phyloP scores from a whole-genome alignment of 2,888 invertebrate genomes.

The Homarus gammarus region DNA sequence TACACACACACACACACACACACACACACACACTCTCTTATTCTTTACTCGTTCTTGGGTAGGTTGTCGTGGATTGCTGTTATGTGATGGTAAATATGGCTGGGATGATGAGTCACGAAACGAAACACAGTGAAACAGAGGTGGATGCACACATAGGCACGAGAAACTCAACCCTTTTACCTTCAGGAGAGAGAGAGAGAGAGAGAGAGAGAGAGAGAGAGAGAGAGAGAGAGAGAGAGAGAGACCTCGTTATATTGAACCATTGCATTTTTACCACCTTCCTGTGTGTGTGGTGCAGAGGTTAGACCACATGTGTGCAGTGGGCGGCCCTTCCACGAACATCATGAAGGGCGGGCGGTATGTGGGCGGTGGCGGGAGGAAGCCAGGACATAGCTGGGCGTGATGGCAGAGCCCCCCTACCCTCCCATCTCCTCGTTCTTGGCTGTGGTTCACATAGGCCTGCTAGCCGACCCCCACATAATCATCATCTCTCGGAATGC shows the following conservation, averaged over 20 bases:
- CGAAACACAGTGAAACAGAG: slow-evolving; percentile 41
- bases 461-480: slow-evolving; percentile 51
- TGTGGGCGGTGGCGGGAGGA: not conserved
- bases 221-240: too few relatives aligned
- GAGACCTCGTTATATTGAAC: slow-evolving; percentile 49
- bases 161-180: slow-evolving; percentile 62
- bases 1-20: too few relatives aligned
- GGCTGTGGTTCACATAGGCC: slow-evolving; percentile 60
- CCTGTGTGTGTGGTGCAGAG: slow-evolving; percentile 17
- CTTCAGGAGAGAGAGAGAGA: too few relatives aligned
- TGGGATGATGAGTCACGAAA: not conserved
- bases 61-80: not conserved
- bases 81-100: not conserved
- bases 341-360: not conserved
- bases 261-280: slow-evolving; percentile 29
- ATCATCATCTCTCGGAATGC: slow-evolving; percentile 55
- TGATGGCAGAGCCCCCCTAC: not conserved
- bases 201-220: too few relatives aligned
- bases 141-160: slow-evolving; percentile 50
- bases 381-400: slow-evolving; percentile 29
- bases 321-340: slow-evolving; percentile 1
- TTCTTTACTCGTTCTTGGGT: too few relatives aligned
- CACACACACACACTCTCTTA: too few relatives aligned
- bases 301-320: slow-evolving; percentile 28
- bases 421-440: slow-evolving; percentile 21